Percentiles rank a stretch among this genome's conserved stretches.
These are phyloP conservation scores for Epicampocera succincta DNA, from an alignment of 2,888 invertebrate species.

Conservation along the genomic window DNA sequence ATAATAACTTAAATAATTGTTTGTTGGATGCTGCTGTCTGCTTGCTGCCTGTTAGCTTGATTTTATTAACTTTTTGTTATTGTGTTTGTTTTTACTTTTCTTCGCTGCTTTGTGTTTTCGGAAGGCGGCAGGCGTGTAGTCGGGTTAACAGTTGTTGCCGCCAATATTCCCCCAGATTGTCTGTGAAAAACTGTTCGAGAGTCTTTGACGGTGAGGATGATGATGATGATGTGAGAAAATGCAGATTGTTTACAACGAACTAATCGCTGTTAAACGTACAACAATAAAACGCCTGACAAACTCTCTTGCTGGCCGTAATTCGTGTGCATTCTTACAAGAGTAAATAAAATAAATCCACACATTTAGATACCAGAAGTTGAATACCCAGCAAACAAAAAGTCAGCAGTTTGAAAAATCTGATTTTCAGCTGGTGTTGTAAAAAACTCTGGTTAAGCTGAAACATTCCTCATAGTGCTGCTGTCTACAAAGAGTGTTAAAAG, in stretches of 20 bases:
- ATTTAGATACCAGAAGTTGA: neutral
- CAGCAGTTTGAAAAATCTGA: no score
- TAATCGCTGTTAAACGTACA: slow-evolving; percentile 23
- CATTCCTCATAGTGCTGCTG: no score
- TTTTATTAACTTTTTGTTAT: slow-evolving; percentile 31
- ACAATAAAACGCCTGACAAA: slow-evolving; percentile 29
- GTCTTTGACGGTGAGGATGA: slow-evolving; percentile 4
- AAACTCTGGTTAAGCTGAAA: no score
- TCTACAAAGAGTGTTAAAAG: no score
- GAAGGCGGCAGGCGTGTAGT: slow-evolving; percentile 16
- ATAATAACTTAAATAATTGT: slow-evolving; percentile 31
- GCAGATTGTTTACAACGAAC: slow-evolving; percentile 40
- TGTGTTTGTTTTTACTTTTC: slow-evolving; percentile 35
- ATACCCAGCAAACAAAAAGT: no score
- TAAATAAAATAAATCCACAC: slow-evolving; percentile 7
- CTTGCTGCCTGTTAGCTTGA: slow-evolving; percentile 50
- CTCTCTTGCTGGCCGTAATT: slow-evolving; percentile 30
- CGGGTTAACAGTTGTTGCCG: slow-evolving; percentile 51
- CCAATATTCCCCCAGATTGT: slow-evolving; percentile 57
- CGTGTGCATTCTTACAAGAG: slow-evolving; percentile 13
- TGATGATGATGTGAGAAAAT: slow-evolving; percentile 58
- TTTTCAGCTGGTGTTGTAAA: no score
- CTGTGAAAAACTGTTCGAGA: slow-evolving; percentile 53
- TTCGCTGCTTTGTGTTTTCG: slow-evolving; percentile 33
- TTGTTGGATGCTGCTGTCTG: slow-evolving; percentile 60